phyloP scores from a whole-genome alignment of 1,140 invertebrate species.

The Drosophila kanapiae region DNA sequence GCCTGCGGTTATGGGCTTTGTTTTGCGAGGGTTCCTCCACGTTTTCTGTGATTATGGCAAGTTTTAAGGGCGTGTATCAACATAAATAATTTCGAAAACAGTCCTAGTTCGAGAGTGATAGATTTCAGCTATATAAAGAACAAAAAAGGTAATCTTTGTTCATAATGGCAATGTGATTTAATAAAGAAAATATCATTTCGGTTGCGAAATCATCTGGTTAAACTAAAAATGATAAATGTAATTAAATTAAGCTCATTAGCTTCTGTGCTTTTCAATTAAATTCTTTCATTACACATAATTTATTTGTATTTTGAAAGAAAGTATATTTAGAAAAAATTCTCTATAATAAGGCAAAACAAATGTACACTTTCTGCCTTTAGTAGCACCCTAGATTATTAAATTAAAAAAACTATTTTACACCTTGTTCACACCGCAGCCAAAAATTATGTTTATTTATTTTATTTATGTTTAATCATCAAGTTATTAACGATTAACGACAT shows the following conservation, averaged over 20 bases:
- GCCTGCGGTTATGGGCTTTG: conserved; percentile 38
- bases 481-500: no score
- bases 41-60: conserved; percentile 17
- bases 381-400: no score
- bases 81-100: neutral
- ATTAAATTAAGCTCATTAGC: neutral
- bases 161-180: no score
- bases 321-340: neutral
- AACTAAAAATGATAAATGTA: no score
- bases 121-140: neutral
- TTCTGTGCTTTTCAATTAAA: neutral
- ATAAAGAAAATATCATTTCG: neutral
- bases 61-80: conserved; percentile 32
- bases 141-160: no score
- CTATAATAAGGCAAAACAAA: no score
- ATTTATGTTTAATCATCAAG: no score
- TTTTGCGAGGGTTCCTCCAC: conserved; percentile 8
- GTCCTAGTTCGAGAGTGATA: neutral
- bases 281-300: neutral
- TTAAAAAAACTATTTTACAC: no score
- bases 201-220: neutral
- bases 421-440: no score
- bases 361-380: no score
- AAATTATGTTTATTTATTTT: no score
- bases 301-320: neutral